Evolutionary conservation across 2,797 vertebrate species (phyloP), one percentile per base, ranked within the genome.

Genomic region (Aeoliscus strigatus): DNA sequence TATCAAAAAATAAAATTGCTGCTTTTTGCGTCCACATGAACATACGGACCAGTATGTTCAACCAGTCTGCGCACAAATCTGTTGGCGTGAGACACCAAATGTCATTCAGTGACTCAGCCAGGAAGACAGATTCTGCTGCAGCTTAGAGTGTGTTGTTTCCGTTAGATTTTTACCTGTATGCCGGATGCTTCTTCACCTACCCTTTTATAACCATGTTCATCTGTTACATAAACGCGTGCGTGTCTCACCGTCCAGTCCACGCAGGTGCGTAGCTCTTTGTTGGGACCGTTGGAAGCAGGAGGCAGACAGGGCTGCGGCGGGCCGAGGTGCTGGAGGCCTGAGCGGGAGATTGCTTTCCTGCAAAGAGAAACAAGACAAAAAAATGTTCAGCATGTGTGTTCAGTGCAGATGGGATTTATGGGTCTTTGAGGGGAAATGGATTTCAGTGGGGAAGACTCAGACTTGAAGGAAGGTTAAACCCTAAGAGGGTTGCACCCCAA

Each of bases 261-360:
- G 37, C 83, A 82, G 4, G 91, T 90, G 27, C 90, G 91, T 0
- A 91, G 89, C 70, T 97, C 94, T 81, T 93, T 97, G 45, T 86
- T 88, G 36, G 96, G 94, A 68, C 96, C 95, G n/a, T 98, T 97
- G 78, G 89, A 91, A 23, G 91, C 82, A 10, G 90, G 77, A 32
- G 90, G 84, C 79, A 84, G 87, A 50, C 90, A 83, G 32, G 82
- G 81, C 25, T 94, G 93, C 15, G 89, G 85, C 0, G 94, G 93
- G 18, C 90, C 91, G 75, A 98, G 84, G 69, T 97, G 95, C 81
- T 98, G 95, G 27, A 98, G 91, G 54, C 95, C 96, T 12, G 96
- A 93, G 39, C 96, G 91, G 31, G 94, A 97, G 82, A 98, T 98
- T 10, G 95, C 95, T 80, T 98, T 98, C 91, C 96, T 98, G 75